Evolutionary conservation across 2,113 vertebrate species (phyloP).

Genomic region (Orycteropus afer): DNA sequence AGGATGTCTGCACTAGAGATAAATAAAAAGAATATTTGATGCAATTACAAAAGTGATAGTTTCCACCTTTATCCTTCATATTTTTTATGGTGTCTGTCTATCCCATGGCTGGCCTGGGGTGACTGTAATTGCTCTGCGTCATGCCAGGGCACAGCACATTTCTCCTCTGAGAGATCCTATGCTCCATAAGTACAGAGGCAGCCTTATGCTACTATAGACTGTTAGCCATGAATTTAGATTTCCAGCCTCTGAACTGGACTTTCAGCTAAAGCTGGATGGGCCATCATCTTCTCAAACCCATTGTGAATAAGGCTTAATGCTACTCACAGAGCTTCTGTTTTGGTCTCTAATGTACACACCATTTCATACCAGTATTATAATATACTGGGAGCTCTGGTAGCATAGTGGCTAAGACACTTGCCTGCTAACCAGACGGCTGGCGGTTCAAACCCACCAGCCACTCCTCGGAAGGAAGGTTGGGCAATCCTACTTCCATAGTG

Average conservation of each 20-base stretch:
- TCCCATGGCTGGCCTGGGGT: neutral
- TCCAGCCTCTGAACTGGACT: neutral
- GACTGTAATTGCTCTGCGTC: neutral
- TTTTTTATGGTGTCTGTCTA: neutral
- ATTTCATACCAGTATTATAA: neutral
- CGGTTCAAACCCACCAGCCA: too few species aligned
- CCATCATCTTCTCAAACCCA: neutral
- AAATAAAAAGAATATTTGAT: neutral
- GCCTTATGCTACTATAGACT: neutral
- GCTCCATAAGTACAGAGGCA: neutral
- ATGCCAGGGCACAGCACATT: neutral
- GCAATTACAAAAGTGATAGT: neutral
- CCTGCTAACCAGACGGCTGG: too few species aligned
- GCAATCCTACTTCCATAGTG: too few species aligned
- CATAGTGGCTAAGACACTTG: too few species aligned
- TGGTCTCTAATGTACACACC: neutral
- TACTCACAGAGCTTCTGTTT: neutral
- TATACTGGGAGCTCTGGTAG: too few species aligned
- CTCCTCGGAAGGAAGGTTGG: too few species aligned
- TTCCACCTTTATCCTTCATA: neutral
- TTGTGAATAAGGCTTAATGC: neutral
- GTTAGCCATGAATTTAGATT: neutral
- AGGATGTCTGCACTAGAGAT: neutral
- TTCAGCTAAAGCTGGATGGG: neutral
- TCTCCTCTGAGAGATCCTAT: neutral